Evolutionary conservation across 1,140 invertebrate genomes (phyloP), one percentile per base, ranked within the genome.

Genomic region (Pogonomyrmex barbatus): DNA sequence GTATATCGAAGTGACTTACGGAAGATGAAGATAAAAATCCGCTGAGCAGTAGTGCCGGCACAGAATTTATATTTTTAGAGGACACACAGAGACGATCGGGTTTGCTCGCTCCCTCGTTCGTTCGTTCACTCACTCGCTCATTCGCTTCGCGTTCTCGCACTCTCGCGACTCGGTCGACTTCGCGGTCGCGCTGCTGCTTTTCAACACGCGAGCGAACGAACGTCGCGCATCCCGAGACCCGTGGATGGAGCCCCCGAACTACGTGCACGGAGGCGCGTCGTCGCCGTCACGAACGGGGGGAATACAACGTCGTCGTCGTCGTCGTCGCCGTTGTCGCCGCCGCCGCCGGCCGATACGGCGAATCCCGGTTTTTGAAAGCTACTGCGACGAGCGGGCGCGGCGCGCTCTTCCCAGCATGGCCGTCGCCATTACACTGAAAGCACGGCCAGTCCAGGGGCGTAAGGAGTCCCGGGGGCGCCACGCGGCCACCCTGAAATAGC

Each of bases 51-150:
- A 90, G 90, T 91, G 87, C 90, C 89, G 91, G 91, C 88, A 90
- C 88, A 90, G 90, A 92, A 94, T 92, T 92, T 90, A 92, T 94
- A 94, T 94, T 94, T 94, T 94, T 94, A 94, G 93, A 94, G 93
- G 91, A 91, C 91, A 93, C 92, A 81, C 91, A 82, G 65, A 86
- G 65, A 86, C 33, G 92, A 85, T 91, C 91, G 91, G 89, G 63
- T 56, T 47, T 39, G 84, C 70, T 87, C 75, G 33, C 54, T 63
- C 33, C 47, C 14, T 73, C 63, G 65, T 24, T 24, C 24, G 24
- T 24, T 24, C 6, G 42, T 4, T n/a, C 60, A 81, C 70, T 6
- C 56, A 30, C 56, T 62, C 45, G 84, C 70, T 87, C 75, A n/a
- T 45, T 63, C 33, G 70, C 47, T n/a, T 73, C 63, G 65, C 6